Conservation (phyloP, 2,888 invertebrate genomes). For the Melieria omissa region DNA sequence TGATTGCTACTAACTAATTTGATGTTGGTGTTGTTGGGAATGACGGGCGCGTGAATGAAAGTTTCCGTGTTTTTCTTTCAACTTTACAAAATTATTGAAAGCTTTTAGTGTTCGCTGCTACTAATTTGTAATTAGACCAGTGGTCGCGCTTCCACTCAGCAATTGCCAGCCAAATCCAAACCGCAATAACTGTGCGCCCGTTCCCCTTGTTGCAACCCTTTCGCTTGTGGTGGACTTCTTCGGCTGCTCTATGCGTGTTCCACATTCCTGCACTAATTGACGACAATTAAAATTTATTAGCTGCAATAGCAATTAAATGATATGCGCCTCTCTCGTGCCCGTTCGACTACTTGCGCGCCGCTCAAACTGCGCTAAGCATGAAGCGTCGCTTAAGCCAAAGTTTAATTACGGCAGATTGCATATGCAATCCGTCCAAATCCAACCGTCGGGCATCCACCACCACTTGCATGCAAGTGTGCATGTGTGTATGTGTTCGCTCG, state of each 20-base stretch:
- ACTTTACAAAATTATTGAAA: no score
- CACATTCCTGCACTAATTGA: slow-evolving; percentile 47
- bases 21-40: no score
- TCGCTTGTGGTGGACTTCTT: not conserved
- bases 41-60: no score
- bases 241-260: not conserved
- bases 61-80: no score
- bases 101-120: no score
- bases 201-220: not conserved
- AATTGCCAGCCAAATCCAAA: no score
- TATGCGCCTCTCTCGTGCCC: not conserved
- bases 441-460: slow-evolving; percentile 11
- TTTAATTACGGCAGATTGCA: slow-evolving; percentile 31
- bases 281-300: slow-evolving; percentile 51
- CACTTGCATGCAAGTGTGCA: slow-evolving; percentile 8
- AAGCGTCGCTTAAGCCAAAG: slow-evolving; percentile 19
- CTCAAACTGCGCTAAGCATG: not conserved
- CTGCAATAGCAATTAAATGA: slow-evolving; percentile 47
- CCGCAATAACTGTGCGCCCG: not conserved
- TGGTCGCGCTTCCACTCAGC: no score
- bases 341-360: not conserved
- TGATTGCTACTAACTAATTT: no score
- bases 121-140: no score
- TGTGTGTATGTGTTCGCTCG: not conserved
- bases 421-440: slow-evolving; percentile 27